Evolutionary conservation across 2,888 invertebrate genomes (phyloP), one percentile per base, ranked within the genome.

Genomic region (Athalia circularis): DNA sequence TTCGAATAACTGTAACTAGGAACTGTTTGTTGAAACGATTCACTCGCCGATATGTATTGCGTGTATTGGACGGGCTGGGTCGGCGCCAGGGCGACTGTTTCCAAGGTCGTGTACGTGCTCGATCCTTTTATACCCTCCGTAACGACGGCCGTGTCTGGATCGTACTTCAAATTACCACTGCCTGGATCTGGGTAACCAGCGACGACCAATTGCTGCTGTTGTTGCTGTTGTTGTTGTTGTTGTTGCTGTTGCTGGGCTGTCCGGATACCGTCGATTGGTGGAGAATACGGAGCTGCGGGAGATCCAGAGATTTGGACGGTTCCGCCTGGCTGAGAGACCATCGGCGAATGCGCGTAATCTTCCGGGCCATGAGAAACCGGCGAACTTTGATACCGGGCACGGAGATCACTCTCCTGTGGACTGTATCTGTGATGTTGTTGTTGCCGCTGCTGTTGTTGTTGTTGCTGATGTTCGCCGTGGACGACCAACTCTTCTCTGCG

Each of bases 41-140:
- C 90, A 13, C 84, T 77, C 4, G 82, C 79, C 0, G 86, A 77
- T 9, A 90, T 86, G 70, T 88, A 89, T 67, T 89, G 89, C 0
- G 88, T 82, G 79, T 90, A 90, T 13, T 89, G 88, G 0, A 87
- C 85, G 3, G 86, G 84, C 65, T 89, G 90, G 5, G 90, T 86
- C 15, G 90, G 91, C 29, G 92, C 90, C 7, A 93, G 91, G 4
- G 93, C 92, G 3, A 94, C 94, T 0, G 94, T 93, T 86, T 94
- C 94, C 80, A 94, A 88, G 82, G 93, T 93, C 0, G 94, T 93
- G 84, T 94, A 94, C 43, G 92, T 94, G 82, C 86, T 91, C 9
- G 86, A 84, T 0, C 82, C 82, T 78, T 89, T 89, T 62, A 88
- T 84, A 59, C 81, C 83, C 0, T 89, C 89, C 0, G 91, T 89